These are phyloP conservation scores for Cynocephalus volans DNA, from an alignment of 2,113 vertebrate species.

Conservation along the genomic window DNA sequence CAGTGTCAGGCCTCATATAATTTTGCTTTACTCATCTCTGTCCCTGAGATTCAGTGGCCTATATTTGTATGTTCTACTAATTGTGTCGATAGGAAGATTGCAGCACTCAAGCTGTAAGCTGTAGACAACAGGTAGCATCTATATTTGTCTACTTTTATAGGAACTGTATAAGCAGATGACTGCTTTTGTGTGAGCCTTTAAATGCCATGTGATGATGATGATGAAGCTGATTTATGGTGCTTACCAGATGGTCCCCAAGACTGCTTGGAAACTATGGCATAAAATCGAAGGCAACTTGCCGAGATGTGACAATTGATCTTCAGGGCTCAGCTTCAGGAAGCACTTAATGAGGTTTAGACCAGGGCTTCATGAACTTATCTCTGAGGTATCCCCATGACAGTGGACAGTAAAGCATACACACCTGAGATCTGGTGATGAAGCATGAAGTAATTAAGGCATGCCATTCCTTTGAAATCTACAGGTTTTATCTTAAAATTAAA, in stretches of 20 bases:
- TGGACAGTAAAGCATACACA: background rate
- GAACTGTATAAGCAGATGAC: conserved; percentile 32
- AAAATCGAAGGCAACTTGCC: conserved; percentile 54
- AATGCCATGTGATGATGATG: conserved; percentile 5
- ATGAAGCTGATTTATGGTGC: conserved; percentile 58
- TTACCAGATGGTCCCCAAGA: conserved; percentile 10
- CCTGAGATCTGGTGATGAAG: background rate
- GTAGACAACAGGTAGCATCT: conserved; percentile 26
- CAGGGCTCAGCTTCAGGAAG: background rate
- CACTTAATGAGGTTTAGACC: background rate
- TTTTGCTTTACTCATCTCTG: conserved; percentile 3
- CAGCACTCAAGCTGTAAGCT: background rate
- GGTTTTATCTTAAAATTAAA: conserved; percentile 12
- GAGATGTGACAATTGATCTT: background rate
- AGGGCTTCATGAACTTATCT: background rate
- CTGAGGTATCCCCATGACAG: background rate
- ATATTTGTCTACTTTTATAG: conserved; percentile 11
- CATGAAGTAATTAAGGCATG: background rate
- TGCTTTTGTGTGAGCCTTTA: conserved; percentile 49
- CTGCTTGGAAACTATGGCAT: conserved; percentile 33
- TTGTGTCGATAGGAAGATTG: background rate
- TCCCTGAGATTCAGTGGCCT: background rate
- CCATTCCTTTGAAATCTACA: background rate
- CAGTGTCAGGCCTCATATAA: background rate
- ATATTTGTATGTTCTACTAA: background rate